A percentile compares a stretch with the other conserved stretches of the same genome.
These are phyloP conservation scores for Fringilla coelebs DNA, from an alignment of 2,797 vertebrate species.

Conservation along the genomic window DNA sequence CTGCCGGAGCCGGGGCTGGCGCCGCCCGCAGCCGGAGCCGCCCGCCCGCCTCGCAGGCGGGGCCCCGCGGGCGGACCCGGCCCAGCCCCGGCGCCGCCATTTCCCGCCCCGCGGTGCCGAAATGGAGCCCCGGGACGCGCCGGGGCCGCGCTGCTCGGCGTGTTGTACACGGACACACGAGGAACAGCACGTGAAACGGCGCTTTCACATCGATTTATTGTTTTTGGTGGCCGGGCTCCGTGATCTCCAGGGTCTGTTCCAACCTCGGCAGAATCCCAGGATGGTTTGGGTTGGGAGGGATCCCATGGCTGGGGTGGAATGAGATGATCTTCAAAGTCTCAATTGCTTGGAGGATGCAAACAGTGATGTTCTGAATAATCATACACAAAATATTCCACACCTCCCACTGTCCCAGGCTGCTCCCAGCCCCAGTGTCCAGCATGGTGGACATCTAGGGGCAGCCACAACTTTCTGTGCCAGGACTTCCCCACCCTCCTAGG, in stretches of 20 bases:
- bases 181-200: rapidly evolving
- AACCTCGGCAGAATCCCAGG: neutral
- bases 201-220: rapidly evolving
- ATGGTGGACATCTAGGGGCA: neutral
- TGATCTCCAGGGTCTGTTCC: no score
- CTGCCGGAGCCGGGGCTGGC: no score
- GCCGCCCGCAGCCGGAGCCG: no score
- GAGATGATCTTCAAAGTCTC: neutral
- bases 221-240: neutral
- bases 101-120: neutral
- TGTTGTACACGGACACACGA: rapidly evolving
- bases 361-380: neutral
- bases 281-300: neutral
- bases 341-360: neutral
- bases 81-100: neutral
- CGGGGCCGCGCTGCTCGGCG: no score
- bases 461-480: neutral
- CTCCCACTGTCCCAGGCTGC: neutral
- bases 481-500: neutral
- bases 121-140: neutral
- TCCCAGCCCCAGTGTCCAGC: neutral
- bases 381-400: neutral
- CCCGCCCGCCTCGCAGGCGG: neutral
- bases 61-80: neutral
- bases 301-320: neutral